Base-by-base conservation (phyloP, 1,140 invertebrate genomes). In the Ceratosolen solmsi region DNA sequence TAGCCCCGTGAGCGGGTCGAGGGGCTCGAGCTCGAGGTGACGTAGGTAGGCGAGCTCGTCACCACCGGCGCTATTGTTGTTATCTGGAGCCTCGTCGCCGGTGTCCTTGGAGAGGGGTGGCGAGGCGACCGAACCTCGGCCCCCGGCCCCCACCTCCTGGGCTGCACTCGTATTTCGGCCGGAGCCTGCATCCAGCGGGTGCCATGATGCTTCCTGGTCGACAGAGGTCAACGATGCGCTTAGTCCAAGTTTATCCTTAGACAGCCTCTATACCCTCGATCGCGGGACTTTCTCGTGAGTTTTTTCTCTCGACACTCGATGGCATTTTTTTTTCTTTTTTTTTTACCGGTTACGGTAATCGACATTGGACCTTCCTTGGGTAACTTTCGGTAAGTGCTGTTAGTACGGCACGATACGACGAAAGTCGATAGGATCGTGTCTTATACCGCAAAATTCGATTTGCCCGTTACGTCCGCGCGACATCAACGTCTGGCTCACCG, bases 21-120 rank as follows among this genome's bases (percentile, higher is more conserved):
- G 89, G 1, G 96, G 95, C 88, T 96, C 96, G 76, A 97, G 91
- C 88, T 96, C 96, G 83, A 97, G 90, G 86, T 96, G 96, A 80
- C 95, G 92, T 46, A 97, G 92, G 89, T 96, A 96, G 63, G 91
- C 92, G 54, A 92, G 87, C 85, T 93, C 93, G 81, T 93, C 93
- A 49, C 87, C 71, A 2, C 71, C 46, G 11, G 90, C 89, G 36
- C 87, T 87, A 86, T 91, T 90, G 84, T 91, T 91, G 88, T 91
- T 91, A 90, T 92, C 90, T 88, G 27, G 11, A 0, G 82, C 5
- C 1, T 82, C 83, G 77, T 91, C 90, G 80, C 49, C 73, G 22
- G 86, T 87, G 82, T 91, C 89, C 81, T 90, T 91, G 82, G 89
- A 89, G 51, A 89, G 79, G 3, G 88, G 90, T 15, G 89, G 87